Base-by-base conservation (phyloP, 2,888 invertebrate species). In the Chrysopilus asiliformis region DNA sequence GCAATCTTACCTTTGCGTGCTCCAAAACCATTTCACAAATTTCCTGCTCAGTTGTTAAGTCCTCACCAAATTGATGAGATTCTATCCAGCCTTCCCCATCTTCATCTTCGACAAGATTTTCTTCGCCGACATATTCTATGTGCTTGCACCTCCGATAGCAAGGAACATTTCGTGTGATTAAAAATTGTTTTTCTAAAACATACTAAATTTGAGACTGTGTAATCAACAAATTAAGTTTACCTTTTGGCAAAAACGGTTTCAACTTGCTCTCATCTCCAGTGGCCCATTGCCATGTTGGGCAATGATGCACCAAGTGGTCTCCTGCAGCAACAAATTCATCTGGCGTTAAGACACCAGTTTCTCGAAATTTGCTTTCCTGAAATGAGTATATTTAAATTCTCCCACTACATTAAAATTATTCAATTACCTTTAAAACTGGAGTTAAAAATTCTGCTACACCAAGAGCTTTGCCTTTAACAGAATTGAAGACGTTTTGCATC, bases 281-380 rank as follows among this genome's bases (percentile, higher is more conserved):
- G 1, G 87, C 81, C 98, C 98, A 99, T 56, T 93, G 89, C 98
- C 98, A 99, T 1, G 98, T 97, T 1, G 98, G 97, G 57, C 97
- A 99, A 57, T 97, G 95, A 64, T 98, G 95, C 0, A 97, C 95
- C 38, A 99, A 66, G 64, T 98, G 97, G 56, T 98, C 97, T 2
- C 98, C 98, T 14, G 98, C 97, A 4, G 85, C 90, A 4, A 98
- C 89, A 72, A 97, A 99, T 68, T 97, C 98, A 60, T 95, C 95
- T 2, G 97, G 97, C n/a, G 95, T 98, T 18, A 98, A 60, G 3
- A 97, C 94, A 20, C 97, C 97, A 10, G 94, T 97, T 64, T 97
- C 95, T 49, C 84, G 79, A 61, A 95, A 97, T 64, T 91, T 94
- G 4, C 94, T 94, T 64, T 93, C 91, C 93, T 94, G 32, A 42